Conservation (phyloP, 2,113 vertebrate genomes). For the Amazona guildingii region DNA sequence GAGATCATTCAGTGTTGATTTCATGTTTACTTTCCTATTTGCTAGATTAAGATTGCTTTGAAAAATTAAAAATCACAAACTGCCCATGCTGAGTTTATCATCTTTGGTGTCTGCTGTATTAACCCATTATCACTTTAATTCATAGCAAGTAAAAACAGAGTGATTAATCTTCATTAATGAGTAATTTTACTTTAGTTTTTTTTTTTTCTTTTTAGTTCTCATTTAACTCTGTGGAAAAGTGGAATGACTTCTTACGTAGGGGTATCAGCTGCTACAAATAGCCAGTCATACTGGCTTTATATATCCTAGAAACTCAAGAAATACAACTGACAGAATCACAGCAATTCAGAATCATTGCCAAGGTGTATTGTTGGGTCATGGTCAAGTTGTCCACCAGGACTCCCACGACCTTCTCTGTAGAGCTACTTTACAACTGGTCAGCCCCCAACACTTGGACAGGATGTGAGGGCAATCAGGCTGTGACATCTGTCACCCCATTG, state of each 20-base stretch:
- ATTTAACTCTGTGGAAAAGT: neutral
- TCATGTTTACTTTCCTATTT: neutral
- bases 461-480: no score
- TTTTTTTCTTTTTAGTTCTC: neutral
- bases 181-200: neutral
- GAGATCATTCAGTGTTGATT: neutral
- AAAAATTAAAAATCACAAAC: neutral
- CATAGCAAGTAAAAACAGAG: neutral
- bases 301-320: neutral
- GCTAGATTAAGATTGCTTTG: neutral
- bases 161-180: neutral
- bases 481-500: constrained; percentile 81
- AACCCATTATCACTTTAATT: neutral
- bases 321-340: neutral
- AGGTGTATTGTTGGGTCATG: neutral
- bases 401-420: neutral
- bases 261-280: neutral
- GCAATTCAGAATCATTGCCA: neutral
- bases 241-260: neutral
- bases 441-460: neutral
- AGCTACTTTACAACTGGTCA: neutral
- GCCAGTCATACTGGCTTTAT: neutral
- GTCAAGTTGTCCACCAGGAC: neutral
- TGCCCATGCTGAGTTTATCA: neutral
- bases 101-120: neutral